These are phyloP conservation scores for Eucidaris tribuloides DNA, from an alignment of 35 echinoderm and acorn worm species.

Conservation along the genomic window DNA sequence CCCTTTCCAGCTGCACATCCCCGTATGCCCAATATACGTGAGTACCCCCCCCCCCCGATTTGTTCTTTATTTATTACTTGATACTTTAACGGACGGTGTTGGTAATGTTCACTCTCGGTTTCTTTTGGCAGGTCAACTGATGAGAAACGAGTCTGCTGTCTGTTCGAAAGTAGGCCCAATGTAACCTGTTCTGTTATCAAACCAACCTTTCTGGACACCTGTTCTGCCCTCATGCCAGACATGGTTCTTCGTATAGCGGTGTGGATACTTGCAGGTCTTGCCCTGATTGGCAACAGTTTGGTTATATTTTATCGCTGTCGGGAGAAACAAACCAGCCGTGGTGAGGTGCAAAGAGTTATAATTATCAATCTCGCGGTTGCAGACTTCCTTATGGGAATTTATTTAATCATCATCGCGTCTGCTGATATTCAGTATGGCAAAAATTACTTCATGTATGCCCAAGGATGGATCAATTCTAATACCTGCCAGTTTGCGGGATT, in stretches of 20 bases:
- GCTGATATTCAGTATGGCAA: slow-evolving; percentile 51
- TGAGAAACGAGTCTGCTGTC: too few relatives aligned
- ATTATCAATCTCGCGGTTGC: slow-evolving; percentile 67
- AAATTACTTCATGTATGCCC: slow-evolving; percentile 44
- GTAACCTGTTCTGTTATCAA: too few relatives aligned
- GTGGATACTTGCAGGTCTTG: not conserved
- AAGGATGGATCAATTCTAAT: slow-evolving; percentile 15
- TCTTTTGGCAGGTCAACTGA: too few relatives aligned
- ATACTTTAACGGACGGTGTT: too few relatives aligned
- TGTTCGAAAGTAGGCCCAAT: too few relatives aligned
- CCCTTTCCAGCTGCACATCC: too few relatives aligned
- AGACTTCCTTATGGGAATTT: slow-evolving; percentile 69
- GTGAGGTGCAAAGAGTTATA: not conserved
- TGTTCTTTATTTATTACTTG: too few relatives aligned
- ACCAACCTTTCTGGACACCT: slow-evolving; percentile 21
- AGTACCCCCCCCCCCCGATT: too few relatives aligned
- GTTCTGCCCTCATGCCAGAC: too few relatives aligned
- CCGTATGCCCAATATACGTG: too few relatives aligned
- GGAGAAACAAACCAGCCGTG: not conserved
- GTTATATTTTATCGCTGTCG: not conserved
- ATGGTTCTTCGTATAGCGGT: not conserved
- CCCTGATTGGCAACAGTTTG: slow-evolving; percentile 5
- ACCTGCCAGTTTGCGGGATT: slow-evolving; percentile 53
- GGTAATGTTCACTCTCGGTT: too few relatives aligned
- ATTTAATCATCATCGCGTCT: slow-evolving; percentile 59